Percentiles rank a stretch among this genome's conserved stretches.
These are phyloP conservation scores for Noctua janthe DNA, from an alignment of 2,888 invertebrate genomes.

Conservation along the genomic window DNA sequence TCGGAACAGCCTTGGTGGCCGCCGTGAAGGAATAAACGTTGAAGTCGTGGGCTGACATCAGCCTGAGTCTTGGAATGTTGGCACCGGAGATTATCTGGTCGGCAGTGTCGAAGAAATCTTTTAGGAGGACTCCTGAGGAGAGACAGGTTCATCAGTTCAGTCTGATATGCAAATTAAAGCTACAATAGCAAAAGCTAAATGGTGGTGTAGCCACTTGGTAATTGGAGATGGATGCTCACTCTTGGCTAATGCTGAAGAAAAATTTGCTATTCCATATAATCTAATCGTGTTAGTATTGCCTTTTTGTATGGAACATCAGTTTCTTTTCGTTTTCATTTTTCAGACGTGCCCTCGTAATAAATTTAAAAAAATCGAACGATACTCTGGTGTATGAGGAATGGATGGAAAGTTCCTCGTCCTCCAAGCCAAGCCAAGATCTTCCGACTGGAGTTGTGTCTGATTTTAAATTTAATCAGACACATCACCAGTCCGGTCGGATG, in stretches of 20 bases:
- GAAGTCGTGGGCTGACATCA: conserved; percentile 8
- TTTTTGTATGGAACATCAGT: neutral
- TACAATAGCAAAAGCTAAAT: neutral
- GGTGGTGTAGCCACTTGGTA: neutral
- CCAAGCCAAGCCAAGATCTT: neutral
- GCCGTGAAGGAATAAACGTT: conserved; percentile 5
- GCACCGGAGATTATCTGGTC: conserved; percentile 16
- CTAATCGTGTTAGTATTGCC: neutral
- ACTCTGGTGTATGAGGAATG: neutral
- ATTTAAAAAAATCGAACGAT: neutral
- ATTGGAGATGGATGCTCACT: neutral
- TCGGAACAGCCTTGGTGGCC: neutral
- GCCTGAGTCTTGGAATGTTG: conserved; percentile 6
- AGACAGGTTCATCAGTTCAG: neutral
- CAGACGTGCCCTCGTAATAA: neutral
- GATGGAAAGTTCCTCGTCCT: neutral
- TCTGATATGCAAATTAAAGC: neutral
- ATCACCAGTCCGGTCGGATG: too few species aligned
- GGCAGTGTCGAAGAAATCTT: conserved; percentile 17
- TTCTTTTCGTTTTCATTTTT: neutral
- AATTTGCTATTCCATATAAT: neutral
- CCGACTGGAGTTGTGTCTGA: neutral
- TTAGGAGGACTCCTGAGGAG: conserved; percentile 11
- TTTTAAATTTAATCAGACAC: neutral
- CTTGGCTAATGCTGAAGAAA: neutral